Evolutionary conservation across 1,140 invertebrate species (phyloP).

Genomic region (Adoxophyes honmai): DNA sequence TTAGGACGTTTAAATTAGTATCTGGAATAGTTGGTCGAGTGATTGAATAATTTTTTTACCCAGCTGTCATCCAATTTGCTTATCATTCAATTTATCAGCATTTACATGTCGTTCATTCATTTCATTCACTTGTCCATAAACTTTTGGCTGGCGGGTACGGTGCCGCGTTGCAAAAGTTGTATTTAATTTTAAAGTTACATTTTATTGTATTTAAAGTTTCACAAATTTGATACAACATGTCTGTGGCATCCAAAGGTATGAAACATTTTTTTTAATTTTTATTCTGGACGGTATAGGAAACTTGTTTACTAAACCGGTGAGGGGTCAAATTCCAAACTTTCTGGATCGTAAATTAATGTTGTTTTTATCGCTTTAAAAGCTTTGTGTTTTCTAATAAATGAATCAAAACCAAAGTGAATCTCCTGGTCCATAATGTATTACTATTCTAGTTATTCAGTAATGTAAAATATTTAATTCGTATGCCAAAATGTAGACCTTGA

Average conservation of each 20-base stretch:
- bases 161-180: conserved; percentile 7
- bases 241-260: conserved; percentile 56
- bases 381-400: too few species aligned
- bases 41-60: too few species aligned
- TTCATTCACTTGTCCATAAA: background rate
- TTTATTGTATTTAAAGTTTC: conserved; percentile 21
- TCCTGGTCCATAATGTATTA: too few species aligned
- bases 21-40: background rate
- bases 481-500: too few species aligned
- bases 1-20: background rate
- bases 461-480: too few species aligned
- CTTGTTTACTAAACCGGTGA: conserved; percentile 15
- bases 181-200: conserved; percentile 10
- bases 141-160: background rate
- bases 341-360: conserved; percentile 11
- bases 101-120: background rate
- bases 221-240: conserved; percentile 33
- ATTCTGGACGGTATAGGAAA: background rate
- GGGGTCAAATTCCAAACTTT: conserved; percentile 62
- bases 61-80: background rate
- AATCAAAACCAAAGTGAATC: too few species aligned
- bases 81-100: conserved; percentile 6
- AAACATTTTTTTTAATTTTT: conserved; percentile 15
- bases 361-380: background rate
- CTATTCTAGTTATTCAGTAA: too few species aligned